A percentile compares a stretch with the other conserved stretches of the same genome.
These are phyloP conservation scores for Schizaphis graminum DNA, from an alignment of 2,888 invertebrate genomes.

Conservation along the genomic window DNA sequence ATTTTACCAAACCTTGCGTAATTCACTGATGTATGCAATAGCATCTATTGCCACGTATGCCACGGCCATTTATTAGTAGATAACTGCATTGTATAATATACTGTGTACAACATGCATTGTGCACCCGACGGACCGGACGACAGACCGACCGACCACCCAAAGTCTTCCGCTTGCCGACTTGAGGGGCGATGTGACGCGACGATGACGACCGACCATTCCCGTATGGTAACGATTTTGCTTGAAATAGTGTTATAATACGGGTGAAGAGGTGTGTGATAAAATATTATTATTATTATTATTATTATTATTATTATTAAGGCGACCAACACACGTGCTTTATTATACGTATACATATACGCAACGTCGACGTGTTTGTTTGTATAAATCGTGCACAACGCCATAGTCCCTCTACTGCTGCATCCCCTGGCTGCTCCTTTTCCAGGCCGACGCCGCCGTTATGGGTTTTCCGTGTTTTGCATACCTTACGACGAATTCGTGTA, in stretches of 20 bases:
- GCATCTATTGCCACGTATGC: not conserved
- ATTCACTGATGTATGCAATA: not conserved
- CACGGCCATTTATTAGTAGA: not conserved
- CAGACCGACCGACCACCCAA: not conserved
- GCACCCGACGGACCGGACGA: not conserved
- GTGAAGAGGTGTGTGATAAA: conserved; percentile 41
- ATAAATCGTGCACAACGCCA: not conserved
- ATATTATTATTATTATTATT: conserved; percentile 44
- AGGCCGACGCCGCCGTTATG: not conserved
- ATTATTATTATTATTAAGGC: conserved; percentile 36
- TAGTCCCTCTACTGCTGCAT: not conserved
- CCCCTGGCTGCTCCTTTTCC: not conserved
- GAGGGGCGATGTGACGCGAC: not conserved
- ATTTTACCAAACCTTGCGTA: not conserved
- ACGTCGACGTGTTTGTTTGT: not conserved
- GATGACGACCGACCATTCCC: not conserved
- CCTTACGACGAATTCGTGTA: not conserved
- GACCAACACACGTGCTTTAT: not conserved
- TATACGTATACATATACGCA: not conserved
- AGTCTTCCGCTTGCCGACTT: not conserved
- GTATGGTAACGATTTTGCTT: conserved; percentile 24
- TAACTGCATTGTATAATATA: not conserved
- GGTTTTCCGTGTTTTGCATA: conserved; percentile 64
- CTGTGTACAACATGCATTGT: not conserved
- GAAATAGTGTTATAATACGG: not conserved